Evolutionary conservation across 2,888 invertebrate genomes (phyloP).

Genomic region (Hypercompe scribonia): DNA sequence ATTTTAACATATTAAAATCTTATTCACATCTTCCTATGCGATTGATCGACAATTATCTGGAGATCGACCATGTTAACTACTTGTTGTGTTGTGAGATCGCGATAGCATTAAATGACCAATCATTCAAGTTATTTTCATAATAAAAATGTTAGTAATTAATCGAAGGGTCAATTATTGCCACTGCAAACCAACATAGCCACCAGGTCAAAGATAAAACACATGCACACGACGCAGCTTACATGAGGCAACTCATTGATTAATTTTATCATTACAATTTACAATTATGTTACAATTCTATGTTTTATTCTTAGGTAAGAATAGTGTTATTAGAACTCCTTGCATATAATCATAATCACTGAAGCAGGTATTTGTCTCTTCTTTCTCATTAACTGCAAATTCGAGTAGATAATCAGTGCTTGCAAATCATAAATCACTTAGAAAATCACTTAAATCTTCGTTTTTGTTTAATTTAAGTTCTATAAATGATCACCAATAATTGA

Average conservation of each 20-base stretch:
- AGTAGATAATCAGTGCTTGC: background rate
- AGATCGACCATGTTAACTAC: background rate
- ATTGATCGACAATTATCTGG: background rate
- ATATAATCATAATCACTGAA: background rate
- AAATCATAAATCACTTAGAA: too few species aligned
- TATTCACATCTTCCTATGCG: background rate
- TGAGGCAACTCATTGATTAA: constrained; percentile 27
- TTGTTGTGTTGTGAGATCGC: background rate
- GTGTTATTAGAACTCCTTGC: background rate
- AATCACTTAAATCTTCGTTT: too few species aligned
- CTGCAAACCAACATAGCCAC: background rate
- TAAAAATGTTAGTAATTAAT: background rate
- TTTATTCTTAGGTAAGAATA: background rate
- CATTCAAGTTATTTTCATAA: background rate
- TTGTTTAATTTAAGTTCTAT: too few species aligned
- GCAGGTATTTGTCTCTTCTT: background rate
- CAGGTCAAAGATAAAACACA: too few species aligned
- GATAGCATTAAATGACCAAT: background rate
- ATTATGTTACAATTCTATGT: background rate
- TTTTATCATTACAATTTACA: constrained; percentile 3
- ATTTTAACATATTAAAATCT: background rate
- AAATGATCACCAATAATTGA: too few species aligned
- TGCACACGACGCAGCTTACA: too few species aligned
- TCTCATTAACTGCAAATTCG: background rate
- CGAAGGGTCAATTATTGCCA: background rate